A percentile compares a stretch with the other conserved stretches of the same genome.
phyloP scores from a whole-genome alignment of 1,140 invertebrate species.

The Drosophila repletoides region DNA sequence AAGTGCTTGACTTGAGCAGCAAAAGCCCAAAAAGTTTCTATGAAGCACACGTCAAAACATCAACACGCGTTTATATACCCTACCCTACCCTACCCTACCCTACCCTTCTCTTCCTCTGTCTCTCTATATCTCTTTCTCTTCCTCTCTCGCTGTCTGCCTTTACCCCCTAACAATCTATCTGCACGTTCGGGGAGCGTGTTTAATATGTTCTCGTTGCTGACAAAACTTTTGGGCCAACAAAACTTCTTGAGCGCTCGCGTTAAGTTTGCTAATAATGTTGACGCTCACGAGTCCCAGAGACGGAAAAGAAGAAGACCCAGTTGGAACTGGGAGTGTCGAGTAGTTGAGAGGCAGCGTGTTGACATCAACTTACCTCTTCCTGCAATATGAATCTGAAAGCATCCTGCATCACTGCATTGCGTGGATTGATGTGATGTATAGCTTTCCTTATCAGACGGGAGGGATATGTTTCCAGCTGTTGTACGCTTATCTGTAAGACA shows the following conservation, averaged over 20 bases:
- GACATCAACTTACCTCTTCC: constrained; percentile 74
- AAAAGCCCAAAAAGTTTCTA: constrained; percentile 59
- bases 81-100: background rate
- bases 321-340: constrained; percentile 12
- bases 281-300: constrained; percentile 29
- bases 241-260: constrained; percentile 62
- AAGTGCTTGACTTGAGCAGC: constrained; percentile 50
- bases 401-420: constrained; percentile 40
- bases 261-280: constrained; percentile 79
- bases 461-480: constrained; percentile 72
- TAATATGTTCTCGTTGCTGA: constrained; percentile 70
- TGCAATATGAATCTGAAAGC: constrained; percentile 67
- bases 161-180: constrained; percentile 17
- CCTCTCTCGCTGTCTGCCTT: background rate
- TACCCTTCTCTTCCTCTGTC: background rate
- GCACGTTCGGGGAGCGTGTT: constrained; percentile 53
- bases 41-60: constrained; percentile 75
- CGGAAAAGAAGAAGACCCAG: constrained; percentile 13
- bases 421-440: constrained; percentile 53
- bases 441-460: constrained; percentile 71
- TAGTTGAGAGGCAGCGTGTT: constrained; percentile 44
- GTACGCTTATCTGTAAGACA: constrained; percentile 59
- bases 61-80: constrained; percentile 60
- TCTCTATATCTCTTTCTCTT: background rate
- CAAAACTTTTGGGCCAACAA: constrained; percentile 69